Evolutionary conservation across 2,113 vertebrate species (phyloP), one percentile per base, ranked within the genome.

Genomic region (Aramus guarauna): DNA sequence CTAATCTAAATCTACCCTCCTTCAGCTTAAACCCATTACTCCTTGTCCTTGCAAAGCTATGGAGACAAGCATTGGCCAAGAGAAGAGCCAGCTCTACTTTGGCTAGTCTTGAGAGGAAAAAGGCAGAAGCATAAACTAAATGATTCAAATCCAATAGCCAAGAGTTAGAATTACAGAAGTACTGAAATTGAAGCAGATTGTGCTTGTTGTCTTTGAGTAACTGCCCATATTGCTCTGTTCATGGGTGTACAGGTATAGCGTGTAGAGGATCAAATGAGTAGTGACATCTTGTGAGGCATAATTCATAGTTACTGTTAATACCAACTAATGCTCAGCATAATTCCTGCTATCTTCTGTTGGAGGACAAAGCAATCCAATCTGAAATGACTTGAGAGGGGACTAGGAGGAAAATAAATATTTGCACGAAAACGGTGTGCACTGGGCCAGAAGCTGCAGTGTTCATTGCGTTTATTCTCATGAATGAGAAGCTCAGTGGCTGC

Each of bases 391-490:
- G 71, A 55, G 89, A 88, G 73, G 43, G 14, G 39, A 82, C 76
- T 82, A 85, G 68, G 89, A 96, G 71, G 85, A 91, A 92, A 75
- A 52, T 53, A 78, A 34, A 32, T 64, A 74, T 43, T 91, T 85
- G 39, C 73, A 58, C 43, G 83, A 93, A 97, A 41, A 43, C 18
- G 15, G 15, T 16, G 56, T 24, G 30, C 55, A 41, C 47, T 53
- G 50, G 63, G 50, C 73, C 91, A 62, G 76, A 88, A 24, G 68
- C 50, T 52, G 50, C 50, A 52, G 81, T 90, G 21, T 60, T 66
- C 13, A 48, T 74, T 67, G 76, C 6, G 6, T 95, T 95, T 97
- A 73, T 74, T 89, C 84, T 90, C 82, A 90, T 92, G 85, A 95
- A 95, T 43, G 19, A 84, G 93, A 77, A 64, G 69, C 62, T 86